These are phyloP conservation scores for Abscondita cerata DNA, from an alignment of 2,888 invertebrate species.

Conservation along the genomic window DNA sequence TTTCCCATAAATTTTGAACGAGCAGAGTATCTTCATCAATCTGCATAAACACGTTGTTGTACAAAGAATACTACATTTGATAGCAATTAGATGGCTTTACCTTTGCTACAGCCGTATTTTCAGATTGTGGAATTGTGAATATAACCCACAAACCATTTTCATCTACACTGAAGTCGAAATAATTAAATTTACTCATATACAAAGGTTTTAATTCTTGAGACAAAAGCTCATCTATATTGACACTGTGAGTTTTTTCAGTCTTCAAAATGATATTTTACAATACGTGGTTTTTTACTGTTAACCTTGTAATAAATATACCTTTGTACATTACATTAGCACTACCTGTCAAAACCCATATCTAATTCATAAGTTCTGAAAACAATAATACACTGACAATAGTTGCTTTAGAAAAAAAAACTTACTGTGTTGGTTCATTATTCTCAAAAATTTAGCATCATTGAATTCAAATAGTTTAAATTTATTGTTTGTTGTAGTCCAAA, in stretches of 20 bases:
- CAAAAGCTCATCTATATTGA: neutral
- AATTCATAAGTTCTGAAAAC: conserved; percentile 34
- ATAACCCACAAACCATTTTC: conserved; percentile 98
- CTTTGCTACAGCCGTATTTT: conserved; percentile 88
- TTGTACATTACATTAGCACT: conserved; percentile 96
- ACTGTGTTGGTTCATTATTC: conserved; percentile 64
- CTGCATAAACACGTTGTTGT: conserved; percentile 54
- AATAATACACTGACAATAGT: neutral
- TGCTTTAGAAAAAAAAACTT: conserved; percentile 19
- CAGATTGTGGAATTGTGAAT: conserved; percentile 79
- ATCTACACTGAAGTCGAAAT: conserved; percentile 94
- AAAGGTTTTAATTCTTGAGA: conserved; percentile 54
- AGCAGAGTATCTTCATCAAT: conserved; percentile 64
- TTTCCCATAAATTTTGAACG: conserved; percentile 56
- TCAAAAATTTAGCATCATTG: conserved; percentile 72
- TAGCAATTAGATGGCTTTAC: no score
- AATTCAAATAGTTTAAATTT: conserved; percentile 79
- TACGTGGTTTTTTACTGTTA: conserved; percentile 49
- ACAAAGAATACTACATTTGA: conserved; percentile 21
- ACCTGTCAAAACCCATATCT: conserved; percentile 70
- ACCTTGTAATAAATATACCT: conserved; percentile 71
- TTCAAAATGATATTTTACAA: conserved; percentile 62
- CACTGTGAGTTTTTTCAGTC: conserved; percentile 58
- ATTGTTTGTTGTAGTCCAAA: conserved; percentile 83
- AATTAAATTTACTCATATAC: conserved; percentile 81